Base-by-base conservation (phyloP, 1,140 invertebrate species). In the Armadillidium nasatum region DNA sequence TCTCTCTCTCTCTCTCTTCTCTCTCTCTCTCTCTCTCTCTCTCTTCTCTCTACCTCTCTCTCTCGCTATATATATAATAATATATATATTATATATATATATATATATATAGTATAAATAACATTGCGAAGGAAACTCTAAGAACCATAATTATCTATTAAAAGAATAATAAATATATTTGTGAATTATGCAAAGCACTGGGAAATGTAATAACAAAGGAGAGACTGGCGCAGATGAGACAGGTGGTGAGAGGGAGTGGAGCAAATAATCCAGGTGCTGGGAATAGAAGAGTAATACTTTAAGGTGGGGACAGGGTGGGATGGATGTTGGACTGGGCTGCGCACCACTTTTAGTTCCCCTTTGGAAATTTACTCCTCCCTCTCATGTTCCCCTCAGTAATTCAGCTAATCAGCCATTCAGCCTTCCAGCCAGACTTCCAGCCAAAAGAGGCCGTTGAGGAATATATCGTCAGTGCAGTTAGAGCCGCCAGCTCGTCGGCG, bases 401-500 rank as follows among this genome's bases (percentile, higher is more conserved):
- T 50, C 46, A 50, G 46, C 15, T 15, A 50, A 50, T 50, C 46
- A 9, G 46, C 46, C 46, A 50, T 50, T 50, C 46, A 50, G 46
- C 46, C 46, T 50, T 50, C 46, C 46, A 50, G 46, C 46, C 46
- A 50, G 15, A 10, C 15, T 9, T 50, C 46, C 46, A 50, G 46
- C 46, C 46, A 50, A 50, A 50, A 15, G 46, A 9, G 15, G 46
- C 46, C 9, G 46, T 10, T 15, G 46, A 50, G 15, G 46, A 9
- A 50, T 50, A 10, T 50, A 50, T 50, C 46, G 46, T 50, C 46
- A 50, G 46, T 50, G 15, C 46, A 50, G 46, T 50, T 50, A 15
- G 46, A 50, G 46, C 46, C 46, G 46, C 46, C 46, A 50, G 46
- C 46, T 50, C 46, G 46, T 50, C 46, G 46, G 46, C 46, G 46